A percentile compares a stretch with the other conserved stretches of the same genome.
These are phyloP conservation scores for Phalacrocorax brasilianus DNA, from an alignment of 2,113 vertebrate genomes.

Conservation along the genomic window DNA sequence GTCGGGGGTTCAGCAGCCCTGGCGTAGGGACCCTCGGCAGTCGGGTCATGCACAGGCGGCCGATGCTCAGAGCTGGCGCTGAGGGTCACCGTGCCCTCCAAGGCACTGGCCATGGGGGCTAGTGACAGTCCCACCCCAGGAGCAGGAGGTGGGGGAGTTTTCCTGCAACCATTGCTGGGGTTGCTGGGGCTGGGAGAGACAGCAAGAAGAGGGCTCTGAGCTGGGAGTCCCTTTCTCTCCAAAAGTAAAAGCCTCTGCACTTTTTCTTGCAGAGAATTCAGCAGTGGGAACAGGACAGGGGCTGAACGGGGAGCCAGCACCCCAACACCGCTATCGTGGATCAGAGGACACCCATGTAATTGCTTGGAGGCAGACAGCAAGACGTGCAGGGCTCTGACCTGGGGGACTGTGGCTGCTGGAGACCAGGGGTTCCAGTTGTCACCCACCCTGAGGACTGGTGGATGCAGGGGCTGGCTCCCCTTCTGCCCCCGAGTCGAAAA, in stretches of 20 bases:
- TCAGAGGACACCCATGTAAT: not conserved
- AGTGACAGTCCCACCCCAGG: not conserved
- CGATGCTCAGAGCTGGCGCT: not conserved
- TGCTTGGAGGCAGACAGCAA: too few species aligned
- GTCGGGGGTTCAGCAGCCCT: accelerated
- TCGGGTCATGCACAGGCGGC: accelerated
- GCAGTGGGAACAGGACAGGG: not conserved
- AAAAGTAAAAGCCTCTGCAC: not conserved
- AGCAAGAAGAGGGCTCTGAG: not conserved
- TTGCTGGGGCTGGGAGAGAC: not conserved
- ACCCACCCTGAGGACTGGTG: not conserved
- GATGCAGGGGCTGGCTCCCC: not conserved
- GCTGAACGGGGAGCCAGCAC: not conserved
- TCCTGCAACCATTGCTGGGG: accelerated
- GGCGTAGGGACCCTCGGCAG: not conserved
- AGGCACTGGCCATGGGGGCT: too few species aligned
- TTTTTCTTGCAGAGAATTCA: not conserved
- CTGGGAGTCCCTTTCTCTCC: not conserved
- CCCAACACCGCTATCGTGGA: accelerated
- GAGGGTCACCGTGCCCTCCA: not conserved
- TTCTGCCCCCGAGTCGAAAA: not conserved
- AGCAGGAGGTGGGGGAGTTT: not conserved
- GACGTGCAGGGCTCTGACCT: not conserved
- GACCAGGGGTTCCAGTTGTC: not conserved
- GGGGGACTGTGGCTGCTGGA: not conserved